These are phyloP conservation scores for Ictalurus punctatus DNA, from an alignment of 2,113 vertebrate genomes.

Conservation along the genomic window DNA sequence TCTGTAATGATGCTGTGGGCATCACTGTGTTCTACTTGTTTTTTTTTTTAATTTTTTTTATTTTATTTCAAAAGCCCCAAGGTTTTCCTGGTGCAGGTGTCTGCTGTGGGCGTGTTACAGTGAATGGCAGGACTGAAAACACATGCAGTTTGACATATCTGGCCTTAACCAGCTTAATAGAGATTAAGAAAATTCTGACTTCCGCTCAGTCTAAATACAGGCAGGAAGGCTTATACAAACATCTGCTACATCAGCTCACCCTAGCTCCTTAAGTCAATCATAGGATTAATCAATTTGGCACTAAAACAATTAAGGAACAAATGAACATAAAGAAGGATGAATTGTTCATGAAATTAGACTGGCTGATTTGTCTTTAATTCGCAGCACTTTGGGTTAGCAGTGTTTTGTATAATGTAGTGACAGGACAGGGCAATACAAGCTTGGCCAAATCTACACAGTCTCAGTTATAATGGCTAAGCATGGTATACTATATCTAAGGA, in stretches of 20 bases:
- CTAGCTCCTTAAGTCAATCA: slow-evolving; percentile 22
- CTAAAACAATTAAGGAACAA: neutral
- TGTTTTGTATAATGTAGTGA: neutral
- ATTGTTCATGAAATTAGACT: neutral
- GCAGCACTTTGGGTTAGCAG: neutral
- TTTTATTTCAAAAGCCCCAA: neutral
- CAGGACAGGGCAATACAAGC: neutral
- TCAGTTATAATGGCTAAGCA: neutral
- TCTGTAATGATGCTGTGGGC: neutral
- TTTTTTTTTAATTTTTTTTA: neutral
- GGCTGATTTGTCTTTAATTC: slow-evolving; percentile 3
- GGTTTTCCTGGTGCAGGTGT: neutral
- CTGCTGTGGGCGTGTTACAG: neutral
- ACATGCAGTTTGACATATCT: slow-evolving; percentile 1
- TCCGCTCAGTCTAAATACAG: neutral
- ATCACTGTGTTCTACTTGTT: neutral
- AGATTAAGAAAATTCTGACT: neutral
- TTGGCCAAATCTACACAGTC: neutral
- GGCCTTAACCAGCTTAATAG: slow-evolving; percentile 5
- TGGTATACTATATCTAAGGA: neutral
- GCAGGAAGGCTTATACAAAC: neutral
- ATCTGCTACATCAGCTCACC: slow-evolving; percentile 22
- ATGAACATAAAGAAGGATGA: neutral
- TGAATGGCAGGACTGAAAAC: neutral
- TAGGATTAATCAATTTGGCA: slow-evolving; percentile 17